Percentiles rank a stretch among this genome's conserved stretches.
Conservation (phyloP, 2,113 vertebrate genomes). For the Asarcornis scutulata region DNA sequence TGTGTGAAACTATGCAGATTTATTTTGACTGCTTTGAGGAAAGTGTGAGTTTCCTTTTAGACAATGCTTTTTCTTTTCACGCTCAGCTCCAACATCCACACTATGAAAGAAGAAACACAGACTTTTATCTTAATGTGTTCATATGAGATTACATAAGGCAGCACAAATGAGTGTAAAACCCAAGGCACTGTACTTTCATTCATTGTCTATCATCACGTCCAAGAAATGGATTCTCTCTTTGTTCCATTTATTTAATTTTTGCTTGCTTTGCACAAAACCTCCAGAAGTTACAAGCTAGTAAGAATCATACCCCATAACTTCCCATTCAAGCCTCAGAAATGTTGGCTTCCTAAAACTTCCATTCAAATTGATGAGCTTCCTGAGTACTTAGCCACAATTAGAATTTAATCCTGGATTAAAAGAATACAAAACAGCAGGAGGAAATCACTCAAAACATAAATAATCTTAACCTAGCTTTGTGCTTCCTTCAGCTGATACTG, state of each 20-base stretch:
- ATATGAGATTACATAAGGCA: background rate
- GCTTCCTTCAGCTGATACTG: background rate
- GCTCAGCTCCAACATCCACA: background rate
- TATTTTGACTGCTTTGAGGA: background rate
- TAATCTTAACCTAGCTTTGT: background rate
- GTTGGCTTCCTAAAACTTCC: background rate
- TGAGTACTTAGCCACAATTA: background rate
- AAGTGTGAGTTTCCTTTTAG: background rate
- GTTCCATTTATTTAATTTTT: background rate
- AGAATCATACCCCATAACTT: background rate
- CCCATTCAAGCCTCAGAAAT: background rate
- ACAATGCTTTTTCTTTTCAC: background rate
- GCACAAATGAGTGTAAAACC: background rate
- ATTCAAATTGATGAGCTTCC: background rate
- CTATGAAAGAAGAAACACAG: background rate
- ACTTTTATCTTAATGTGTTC: background rate
- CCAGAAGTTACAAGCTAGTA: background rate
- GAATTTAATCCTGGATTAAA: conserved; percentile 39
- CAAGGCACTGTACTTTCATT: background rate
- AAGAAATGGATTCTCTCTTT: background rate
- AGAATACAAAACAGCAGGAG: background rate
- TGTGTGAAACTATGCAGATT: background rate
- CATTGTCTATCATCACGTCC: background rate
- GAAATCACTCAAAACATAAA: conserved; percentile 22
- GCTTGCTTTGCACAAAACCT: background rate